Evolutionary conservation across 2,888 invertebrate genomes (phyloP).

Genomic region (Cheilosia vulpina): DNA sequence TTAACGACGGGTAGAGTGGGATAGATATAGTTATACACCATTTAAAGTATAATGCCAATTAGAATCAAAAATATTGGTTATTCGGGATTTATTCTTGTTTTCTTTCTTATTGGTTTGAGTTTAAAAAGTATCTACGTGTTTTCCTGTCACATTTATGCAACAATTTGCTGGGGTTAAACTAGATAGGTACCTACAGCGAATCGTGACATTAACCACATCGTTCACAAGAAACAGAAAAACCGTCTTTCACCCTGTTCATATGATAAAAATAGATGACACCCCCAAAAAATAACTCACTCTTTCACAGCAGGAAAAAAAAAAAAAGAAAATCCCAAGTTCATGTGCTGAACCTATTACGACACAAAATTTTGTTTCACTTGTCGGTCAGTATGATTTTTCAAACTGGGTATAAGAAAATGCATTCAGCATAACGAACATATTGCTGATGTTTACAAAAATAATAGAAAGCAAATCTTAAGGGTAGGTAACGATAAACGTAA

Average conservation of each 20-base stretch:
- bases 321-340: slow-evolving; percentile 49
- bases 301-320: neutral
- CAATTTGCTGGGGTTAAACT: slow-evolving; percentile 1
- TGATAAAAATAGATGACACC: slow-evolving; percentile 75
- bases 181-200: slow-evolving; percentile 7
- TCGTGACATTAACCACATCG: slow-evolving; percentile 8
- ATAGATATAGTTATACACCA: neutral
- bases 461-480: slow-evolving; percentile 22
- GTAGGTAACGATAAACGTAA: slow-evolving; percentile 61
- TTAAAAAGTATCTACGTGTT: slow-evolving; percentile 14
- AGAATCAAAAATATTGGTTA: neutral
- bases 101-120: neutral
- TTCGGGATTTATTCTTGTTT: slow-evolving; percentile 37
- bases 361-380: slow-evolving; percentile 43
- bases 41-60: slow-evolving; percentile 45
- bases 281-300: slow-evolving; percentile 56
- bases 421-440: slow-evolving; percentile 3
- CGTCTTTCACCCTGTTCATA: slow-evolving; percentile 36
- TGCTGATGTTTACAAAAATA: slow-evolving; percentile 52
- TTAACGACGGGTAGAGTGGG: neutral
- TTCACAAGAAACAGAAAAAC: neutral
- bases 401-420: neutral
- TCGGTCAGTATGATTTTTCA: neutral
- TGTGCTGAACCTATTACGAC: slow-evolving; percentile 66
- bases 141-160: slow-evolving; percentile 11